Base-by-base conservation (phyloP, 2,113 vertebrate genomes). In the Meriones unguiculatus region DNA sequence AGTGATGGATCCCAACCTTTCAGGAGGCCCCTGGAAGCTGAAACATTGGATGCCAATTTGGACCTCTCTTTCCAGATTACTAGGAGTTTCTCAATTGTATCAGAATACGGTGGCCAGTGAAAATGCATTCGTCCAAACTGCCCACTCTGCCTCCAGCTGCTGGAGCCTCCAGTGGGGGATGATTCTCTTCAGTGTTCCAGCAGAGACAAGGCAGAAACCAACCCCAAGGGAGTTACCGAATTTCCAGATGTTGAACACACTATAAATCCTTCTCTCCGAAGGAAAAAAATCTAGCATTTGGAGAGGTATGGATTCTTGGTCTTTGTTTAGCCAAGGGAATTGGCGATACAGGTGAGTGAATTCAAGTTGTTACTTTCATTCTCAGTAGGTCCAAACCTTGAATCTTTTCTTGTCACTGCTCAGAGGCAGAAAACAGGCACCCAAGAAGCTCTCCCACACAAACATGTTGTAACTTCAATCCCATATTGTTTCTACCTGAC, bases 1-100 rank as follows among this genome's bases (percentile, higher is more conserved):
- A 81, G 50, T 28, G n/a, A 17, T 24, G 30, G n/a, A 64, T 72
- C 32, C 13, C 9, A 28, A 2, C 3, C 20, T 50, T n/a, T 7
- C 65, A 89, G 3, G 9, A 12, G 70, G 38, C 0, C 6, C 8
- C 28, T 3, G 7, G 32, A 88, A 46, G n/a, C 10, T 59, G 14
- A 11, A 38, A 54, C 14, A 13, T 32, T 50, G 2, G 20, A 52
- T 52, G 6, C 24, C 13, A 12, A 13, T 14, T 54, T 94, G 2
- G 46, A 67, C 8, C 22, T 38, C 76, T 41, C 2, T 35, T 30
- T 54, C 3, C 3, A 35, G 0, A 0, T 35, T 6, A 1, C 7
- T 25, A 13, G 35, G 35, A 30, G 5, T 14, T 41, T 50, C n/a
- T 50, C 70, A 41, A 4, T 8, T 35, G 20, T 57, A 8, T 46